These are phyloP conservation scores for Osmerus eperlanus DNA, from an alignment of 2,113 vertebrate species.

Conservation along the genomic window DNA sequence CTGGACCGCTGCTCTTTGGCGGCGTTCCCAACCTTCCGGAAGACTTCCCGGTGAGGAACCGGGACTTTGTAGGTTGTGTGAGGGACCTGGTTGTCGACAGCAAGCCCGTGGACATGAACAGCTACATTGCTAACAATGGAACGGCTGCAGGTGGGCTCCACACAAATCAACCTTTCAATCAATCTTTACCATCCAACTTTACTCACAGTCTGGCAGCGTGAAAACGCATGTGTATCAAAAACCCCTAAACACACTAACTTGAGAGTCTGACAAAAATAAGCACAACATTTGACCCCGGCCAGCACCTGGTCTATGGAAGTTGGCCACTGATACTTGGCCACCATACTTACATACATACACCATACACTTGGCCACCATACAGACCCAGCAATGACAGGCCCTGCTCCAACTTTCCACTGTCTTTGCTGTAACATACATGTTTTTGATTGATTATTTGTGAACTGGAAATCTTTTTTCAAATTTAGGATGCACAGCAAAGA, in stretches of 20 bases:
- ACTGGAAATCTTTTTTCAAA: neutral
- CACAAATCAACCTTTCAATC: no score
- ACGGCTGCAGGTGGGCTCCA: constrained; percentile 75
- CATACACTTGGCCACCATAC: no score
- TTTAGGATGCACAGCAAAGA: constrained; percentile 76
- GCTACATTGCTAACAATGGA: constrained; percentile 84
- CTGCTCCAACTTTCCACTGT: neutral
- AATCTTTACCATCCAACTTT: neutral
- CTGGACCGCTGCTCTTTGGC: constrained; percentile 83
- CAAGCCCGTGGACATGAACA: constrained; percentile 79
- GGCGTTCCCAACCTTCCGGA: constrained; percentile 86
- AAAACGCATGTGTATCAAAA: neutral
- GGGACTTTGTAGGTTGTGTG: constrained; percentile 85
- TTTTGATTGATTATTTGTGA: neutral
- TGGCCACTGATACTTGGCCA: no score
- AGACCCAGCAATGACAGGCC: neutral
- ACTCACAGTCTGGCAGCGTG: neutral
- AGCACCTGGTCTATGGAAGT: no score
- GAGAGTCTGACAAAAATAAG: no score
- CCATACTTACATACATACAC: no score
- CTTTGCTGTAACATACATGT: neutral
- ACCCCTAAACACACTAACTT: neutral
- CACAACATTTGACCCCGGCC: no score
- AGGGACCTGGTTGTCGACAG: constrained; percentile 81
- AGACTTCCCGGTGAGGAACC: constrained; percentile 81